Percentiles rank a stretch among this genome's conserved stretches.
Evolutionary conservation across 2,888 invertebrate genomes (phyloP).

Genomic region (Thera obeliscata): DNA sequence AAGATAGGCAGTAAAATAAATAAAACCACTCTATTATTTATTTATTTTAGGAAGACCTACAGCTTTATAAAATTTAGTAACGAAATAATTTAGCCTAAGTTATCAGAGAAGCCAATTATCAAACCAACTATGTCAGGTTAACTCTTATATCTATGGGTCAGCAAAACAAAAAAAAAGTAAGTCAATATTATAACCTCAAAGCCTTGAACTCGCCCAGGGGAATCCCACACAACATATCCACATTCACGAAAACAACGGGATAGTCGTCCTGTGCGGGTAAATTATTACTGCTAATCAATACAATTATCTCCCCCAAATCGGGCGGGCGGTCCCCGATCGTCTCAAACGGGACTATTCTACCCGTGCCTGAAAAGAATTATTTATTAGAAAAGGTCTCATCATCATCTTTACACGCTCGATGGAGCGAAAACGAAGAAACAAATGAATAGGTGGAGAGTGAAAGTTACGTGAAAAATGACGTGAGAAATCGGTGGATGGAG

Average conservation of each 20-base stretch:
- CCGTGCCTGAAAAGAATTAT: constrained; percentile 57
- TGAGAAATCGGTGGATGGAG: too few relatives aligned
- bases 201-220: constrained; percentile 61
- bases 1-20: not conserved
- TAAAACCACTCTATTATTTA: not conserved
- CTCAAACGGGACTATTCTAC: constrained; percentile 63
- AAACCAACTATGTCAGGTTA: too few relatives aligned
- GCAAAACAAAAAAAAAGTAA: not conserved
- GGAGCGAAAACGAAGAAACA: too few relatives aligned
- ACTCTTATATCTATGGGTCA: too few relatives aligned
- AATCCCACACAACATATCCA: constrained; percentile 58
- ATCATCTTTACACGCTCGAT: not conserved
- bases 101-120: too few relatives aligned
- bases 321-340: constrained; percentile 53
- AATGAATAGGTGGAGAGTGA: too few relatives aligned
- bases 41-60: too few relatives aligned
- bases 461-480: too few relatives aligned
- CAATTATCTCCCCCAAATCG: constrained; percentile 64
- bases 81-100: too few relatives aligned
- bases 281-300: constrained; percentile 63
- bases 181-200: constrained; percentile 51
- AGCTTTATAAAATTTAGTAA: too few relatives aligned
- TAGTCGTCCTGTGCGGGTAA: constrained; percentile 71
- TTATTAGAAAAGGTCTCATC: constrained; percentile 29
- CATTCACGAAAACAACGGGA: constrained; percentile 69